phyloP scores from a whole-genome alignment of 2,113 vertebrate species.

The Megalops atlanticus region DNA sequence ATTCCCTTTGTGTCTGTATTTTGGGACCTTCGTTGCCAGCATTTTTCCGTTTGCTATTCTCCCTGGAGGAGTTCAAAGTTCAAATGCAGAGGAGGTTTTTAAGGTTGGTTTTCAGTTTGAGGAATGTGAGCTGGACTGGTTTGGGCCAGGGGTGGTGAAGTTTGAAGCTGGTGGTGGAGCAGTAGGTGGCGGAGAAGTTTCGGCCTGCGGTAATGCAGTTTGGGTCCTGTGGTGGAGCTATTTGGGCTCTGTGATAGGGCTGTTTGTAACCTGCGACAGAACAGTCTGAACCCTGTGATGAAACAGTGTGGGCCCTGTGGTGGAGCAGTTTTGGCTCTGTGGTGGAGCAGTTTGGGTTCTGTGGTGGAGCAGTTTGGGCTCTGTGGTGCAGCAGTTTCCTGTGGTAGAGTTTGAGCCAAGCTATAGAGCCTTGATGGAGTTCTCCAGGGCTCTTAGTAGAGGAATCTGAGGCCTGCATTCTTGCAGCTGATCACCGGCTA shows the following conservation, averaged over 20 bases:
- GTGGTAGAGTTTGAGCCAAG: conserved; percentile 29
- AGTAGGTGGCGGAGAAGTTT: conserved; percentile 46
- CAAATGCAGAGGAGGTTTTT: background rate
- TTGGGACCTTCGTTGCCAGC: conserved; percentile 58
- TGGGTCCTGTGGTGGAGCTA: conserved; percentile 28
- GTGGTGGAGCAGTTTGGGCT: conserved; percentile 44
- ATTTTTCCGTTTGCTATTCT: conserved; percentile 59
- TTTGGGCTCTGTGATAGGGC: conserved; percentile 50
- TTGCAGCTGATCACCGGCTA: too few relatives aligned
- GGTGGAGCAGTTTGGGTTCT: conserved; percentile 44
- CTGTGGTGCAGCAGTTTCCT: conserved; percentile 47
- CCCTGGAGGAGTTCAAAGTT: conserved; percentile 47
- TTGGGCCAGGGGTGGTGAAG: conserved; percentile 41
- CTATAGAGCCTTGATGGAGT: background rate
- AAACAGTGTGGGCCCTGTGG: conserved; percentile 41
- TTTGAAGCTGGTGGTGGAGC: conserved; percentile 48
- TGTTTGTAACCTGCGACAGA: conserved; percentile 37
- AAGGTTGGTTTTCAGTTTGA: conserved; percentile 42
- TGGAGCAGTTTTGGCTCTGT: background rate
- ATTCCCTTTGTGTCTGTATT: conserved; percentile 28
- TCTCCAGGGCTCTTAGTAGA: background rate
- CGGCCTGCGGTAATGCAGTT: conserved; percentile 26
- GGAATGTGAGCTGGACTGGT: conserved; percentile 44
- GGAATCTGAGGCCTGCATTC: background rate
- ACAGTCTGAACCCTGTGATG: conserved; percentile 49